Percentiles rank a stretch among this genome's conserved stretches.
Evolutionary conservation across 2,888 invertebrate species (phyloP).

Genomic region (Eupelmus urozonus): DNA sequence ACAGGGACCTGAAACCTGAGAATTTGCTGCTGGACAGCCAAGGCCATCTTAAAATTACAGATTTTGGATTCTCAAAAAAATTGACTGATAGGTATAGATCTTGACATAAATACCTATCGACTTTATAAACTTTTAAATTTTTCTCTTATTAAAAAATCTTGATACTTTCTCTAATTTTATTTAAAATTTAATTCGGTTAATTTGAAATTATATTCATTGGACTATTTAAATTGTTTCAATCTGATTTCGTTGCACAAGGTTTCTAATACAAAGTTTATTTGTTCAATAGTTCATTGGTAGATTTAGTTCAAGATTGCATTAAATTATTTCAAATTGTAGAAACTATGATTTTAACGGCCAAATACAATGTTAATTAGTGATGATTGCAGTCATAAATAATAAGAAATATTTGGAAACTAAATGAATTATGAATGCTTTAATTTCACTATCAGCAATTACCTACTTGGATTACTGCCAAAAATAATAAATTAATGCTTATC

Average conservation of each 20-base stretch:
- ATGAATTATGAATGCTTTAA: slow-evolving; percentile 44
- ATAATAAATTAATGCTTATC: slow-evolving; percentile 35
- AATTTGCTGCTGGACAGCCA: slow-evolving; percentile 94
- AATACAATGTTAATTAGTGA: slow-evolving; percentile 49
- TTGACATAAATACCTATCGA: no score
- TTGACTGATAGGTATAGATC: slow-evolving; percentile 91
- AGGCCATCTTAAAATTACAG: slow-evolving; percentile 97
- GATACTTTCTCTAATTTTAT: no score
- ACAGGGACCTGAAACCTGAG: slow-evolving; percentile 94
- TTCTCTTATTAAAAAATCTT: no score
- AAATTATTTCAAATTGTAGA: slow-evolving; percentile 2
- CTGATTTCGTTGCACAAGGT: no score
- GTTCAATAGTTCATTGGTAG: no score
- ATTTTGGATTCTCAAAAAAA: slow-evolving; percentile 98
- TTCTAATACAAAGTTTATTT: no score
- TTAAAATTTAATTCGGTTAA: no score
- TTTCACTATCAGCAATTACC: slow-evolving; percentile 37
- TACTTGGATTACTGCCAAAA: slow-evolving; percentile 44
- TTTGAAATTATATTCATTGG: no score
- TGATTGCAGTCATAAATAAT: neutral
- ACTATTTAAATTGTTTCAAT: no score
- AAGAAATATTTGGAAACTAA: slow-evolving; percentile 10
- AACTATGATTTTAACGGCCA: slow-evolving; percentile 16
- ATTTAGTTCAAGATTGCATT: no score
- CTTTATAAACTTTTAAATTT: no score